Base-by-base conservation (phyloP, 2,797 vertebrate species). In the Periophthalmus magnuspinnatus region DNA sequence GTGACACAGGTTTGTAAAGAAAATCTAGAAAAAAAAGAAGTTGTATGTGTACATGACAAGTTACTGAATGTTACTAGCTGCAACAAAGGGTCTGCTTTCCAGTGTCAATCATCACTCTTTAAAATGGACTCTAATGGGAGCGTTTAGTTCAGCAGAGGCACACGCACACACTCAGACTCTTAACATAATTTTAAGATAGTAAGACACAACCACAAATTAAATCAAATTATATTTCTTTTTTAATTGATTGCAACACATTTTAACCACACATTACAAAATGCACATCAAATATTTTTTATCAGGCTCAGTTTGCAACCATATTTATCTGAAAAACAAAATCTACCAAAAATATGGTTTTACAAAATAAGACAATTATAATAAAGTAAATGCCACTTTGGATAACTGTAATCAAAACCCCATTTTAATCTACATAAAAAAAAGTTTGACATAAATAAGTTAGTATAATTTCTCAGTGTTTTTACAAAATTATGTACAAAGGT, bases 381-480 rank as follows among this genome's bases (percentile, higher is more conserved):
- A 91, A 94, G 95, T 94, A 96, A 93, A 94, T 88, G 95, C 95
- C 95, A 93, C 95, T 97, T 97, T 97, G 96, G 95, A 96, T 95
- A 95, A 94, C 91, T 91, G 86, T 91, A 88, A 93, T 92, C 90
- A 91, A 93, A 92, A 94, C 92, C 89, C 88, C 92, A 90, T 92
- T 92, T 93, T 89, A 84, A 93, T 93, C 94, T 96, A 96, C 91
- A 95, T 94, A 91, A 90, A 89, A 28, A 28, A 91, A 90, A 91
- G 89, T 92, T 95, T 83, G 92, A 96, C 95, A 97, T 98, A 98
- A 98, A 99, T 98, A 98, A 99, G 95, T 99, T 98, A 98, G 96
- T 98, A 97, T 96, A 97, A 95, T 97, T 97, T 97, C 94, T 98
- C 97, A 98, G 96, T 98, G 96, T 98, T 95, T 99, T 97, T 97